Percentiles rank a stretch among this genome's conserved stretches.
These are phyloP conservation scores for Chironomus tepperi DNA, from an alignment of 1,140 invertebrate species.

Conservation along the genomic window DNA sequence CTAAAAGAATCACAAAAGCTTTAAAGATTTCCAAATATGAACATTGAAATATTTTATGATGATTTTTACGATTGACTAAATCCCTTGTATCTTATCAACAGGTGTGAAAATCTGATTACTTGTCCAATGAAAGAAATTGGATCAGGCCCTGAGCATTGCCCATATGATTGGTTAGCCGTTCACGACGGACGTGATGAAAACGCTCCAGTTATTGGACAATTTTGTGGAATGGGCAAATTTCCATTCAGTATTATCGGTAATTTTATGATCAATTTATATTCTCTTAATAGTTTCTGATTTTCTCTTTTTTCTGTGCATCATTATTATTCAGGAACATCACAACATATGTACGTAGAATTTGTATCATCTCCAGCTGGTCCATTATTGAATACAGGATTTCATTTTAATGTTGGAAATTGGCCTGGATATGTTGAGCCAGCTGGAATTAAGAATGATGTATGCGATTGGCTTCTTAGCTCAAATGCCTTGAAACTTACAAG, in stretches of 20 bases:
- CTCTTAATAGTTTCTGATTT: not conserved
- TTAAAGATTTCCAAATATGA: no score
- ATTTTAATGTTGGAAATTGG: conserved; percentile 89
- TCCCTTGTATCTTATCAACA: conserved; percentile 26
- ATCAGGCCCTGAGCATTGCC: conserved; percentile 76
- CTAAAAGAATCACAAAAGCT: no score
- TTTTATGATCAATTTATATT: conserved; percentile 25
- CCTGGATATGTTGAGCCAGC: conserved; percentile 81
- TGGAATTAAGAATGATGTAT: conserved; percentile 72
- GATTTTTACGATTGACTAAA: not conserved
- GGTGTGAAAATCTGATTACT: conserved; percentile 87
- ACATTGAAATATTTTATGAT: no score
- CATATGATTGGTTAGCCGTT: conserved; percentile 81
- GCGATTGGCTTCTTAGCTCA: conserved; percentile 77
- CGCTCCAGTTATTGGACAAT: conserved; percentile 77
- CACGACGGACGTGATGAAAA: conserved; percentile 85
- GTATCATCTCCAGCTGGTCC: conserved; percentile 81
- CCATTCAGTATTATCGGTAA: conserved; percentile 81
- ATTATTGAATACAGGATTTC: conserved; percentile 80
- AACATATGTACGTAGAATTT: conserved; percentile 84
- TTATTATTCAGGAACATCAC: conserved; percentile 56
- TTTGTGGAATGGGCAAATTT: conserved; percentile 89
- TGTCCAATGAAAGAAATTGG: conserved; percentile 86
- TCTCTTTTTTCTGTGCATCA: not conserved
- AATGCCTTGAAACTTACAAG: conserved; percentile 64